Conservation (phyloP, 2,888 invertebrate genomes). For the Leptopilina syphax region DNA sequence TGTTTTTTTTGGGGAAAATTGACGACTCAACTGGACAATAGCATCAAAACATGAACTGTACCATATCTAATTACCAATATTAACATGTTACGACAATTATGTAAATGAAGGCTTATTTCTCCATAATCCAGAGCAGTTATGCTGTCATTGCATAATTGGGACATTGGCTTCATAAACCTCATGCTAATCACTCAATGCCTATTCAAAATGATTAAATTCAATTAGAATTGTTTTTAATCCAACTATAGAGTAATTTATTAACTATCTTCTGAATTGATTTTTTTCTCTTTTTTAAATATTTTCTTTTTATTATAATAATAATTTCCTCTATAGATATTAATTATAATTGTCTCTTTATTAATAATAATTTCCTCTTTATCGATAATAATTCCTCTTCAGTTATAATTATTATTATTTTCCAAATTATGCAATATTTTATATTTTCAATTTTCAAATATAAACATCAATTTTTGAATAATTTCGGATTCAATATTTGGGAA, state of each 20-base stretch:
- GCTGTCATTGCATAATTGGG: slow-evolving; percentile 17
- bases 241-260: neutral
- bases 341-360: too few relatives aligned
- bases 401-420: too few relatives aligned
- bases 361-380: too few relatives aligned
- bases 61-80: slow-evolving; percentile 30
- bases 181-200: slow-evolving; percentile 19
- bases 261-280: too few relatives aligned
- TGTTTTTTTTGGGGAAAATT: too few relatives aligned
- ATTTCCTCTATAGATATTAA: too few relatives aligned
- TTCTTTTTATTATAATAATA: too few relatives aligned
- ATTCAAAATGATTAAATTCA: slow-evolving; percentile 4
- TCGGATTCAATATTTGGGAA: too few relatives aligned
- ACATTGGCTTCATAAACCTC: slow-evolving; percentile 11
- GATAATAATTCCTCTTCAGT: too few relatives aligned
- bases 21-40: neutral
- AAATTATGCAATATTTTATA: too few relatives aligned
- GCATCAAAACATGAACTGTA: slow-evolving; percentile 1
- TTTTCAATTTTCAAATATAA: too few relatives aligned
- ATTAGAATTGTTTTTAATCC: neutral
- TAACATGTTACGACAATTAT: slow-evolving; percentile 17
- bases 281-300: neutral
- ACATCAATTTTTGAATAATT: too few relatives aligned
- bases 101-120: slow-evolving; percentile 3
- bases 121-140: slow-evolving; percentile 11